A percentile compares a stretch with the other conserved stretches of the same genome.
These are phyloP conservation scores for Psophia crepitans DNA, from an alignment of 2,113 vertebrate genomes.

Conservation along the genomic window DNA sequence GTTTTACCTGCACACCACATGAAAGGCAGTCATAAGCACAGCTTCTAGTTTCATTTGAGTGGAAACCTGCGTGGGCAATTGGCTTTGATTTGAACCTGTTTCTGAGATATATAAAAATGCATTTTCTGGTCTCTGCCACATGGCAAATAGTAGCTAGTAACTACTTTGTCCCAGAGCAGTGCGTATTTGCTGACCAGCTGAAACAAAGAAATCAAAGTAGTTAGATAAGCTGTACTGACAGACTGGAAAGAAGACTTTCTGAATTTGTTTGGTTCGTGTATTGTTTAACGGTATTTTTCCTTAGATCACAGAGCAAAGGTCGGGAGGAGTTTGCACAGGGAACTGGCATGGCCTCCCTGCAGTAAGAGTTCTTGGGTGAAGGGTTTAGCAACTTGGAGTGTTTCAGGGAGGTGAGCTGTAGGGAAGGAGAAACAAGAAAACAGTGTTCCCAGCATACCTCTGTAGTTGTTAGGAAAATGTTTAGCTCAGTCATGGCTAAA, in stretches of 20 bases:
- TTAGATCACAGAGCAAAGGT: background rate
- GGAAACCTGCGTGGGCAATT: constrained; percentile 13
- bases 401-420: background rate
- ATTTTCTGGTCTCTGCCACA: constrained; percentile 27
- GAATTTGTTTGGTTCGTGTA: background rate
- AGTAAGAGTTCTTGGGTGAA: background rate
- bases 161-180: constrained; percentile 24
- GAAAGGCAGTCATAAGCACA: background rate
- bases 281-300: background rate
- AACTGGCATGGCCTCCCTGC: background rate
- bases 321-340: background rate
- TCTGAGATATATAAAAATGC: constrained; percentile 13
- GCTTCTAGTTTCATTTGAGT: constrained; percentile 35
- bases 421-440: background rate
- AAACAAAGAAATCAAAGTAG: constrained; percentile 40
- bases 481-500: background rate
- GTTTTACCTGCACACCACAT: background rate
- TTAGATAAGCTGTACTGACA: background rate
- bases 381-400: background rate
- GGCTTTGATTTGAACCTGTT: constrained; percentile 15
- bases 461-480: background rate
- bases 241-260: constrained; percentile 2
- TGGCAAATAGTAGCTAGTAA: constrained; percentile 41
- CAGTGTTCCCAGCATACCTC: background rate
- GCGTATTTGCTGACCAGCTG: background rate